Evolutionary conservation across 2,113 vertebrate species (phyloP), one percentile per base, ranked within the genome.

Genomic region (Seriola quinqueradiata): DNA sequence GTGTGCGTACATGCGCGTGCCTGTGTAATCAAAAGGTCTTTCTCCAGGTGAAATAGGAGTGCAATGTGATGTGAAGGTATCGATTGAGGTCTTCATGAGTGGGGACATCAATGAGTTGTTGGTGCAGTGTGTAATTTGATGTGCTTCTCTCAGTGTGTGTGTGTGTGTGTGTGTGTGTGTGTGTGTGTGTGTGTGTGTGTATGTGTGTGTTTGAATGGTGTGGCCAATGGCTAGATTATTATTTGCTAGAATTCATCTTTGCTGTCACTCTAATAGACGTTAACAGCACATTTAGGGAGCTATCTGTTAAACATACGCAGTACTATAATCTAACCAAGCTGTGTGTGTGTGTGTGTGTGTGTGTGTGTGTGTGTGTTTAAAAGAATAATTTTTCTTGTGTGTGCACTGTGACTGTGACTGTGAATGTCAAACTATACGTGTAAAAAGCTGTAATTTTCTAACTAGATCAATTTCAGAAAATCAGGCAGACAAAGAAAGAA

Each of bases 51-150:
- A 84, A 89, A 88, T 50, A 48, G 65, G 21, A 77, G 73, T 76
- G 75, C 82, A 79, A 79, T 86, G 80, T 67, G 70, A 89, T 87
- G 81, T 87, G 77, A 90, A 83, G 19, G 66, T 87, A 93, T 91
- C 8, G 55, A 90, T 74, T 82, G 48, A 67, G 46, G 65, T 82
- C 72, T 70, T 91, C 58, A 86, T 71, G 25, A 77, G 28, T 25
- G 1, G 21, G 4, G 60, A 70, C 67, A 69, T 40, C 54, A 81
- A 67, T 67, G 48, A 90, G 32, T 74, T 28, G 9, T 73, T 77
- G 60, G 23, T 34, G 17, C n/a, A 73, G 72, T 67, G 81, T 57
- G 61, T 70, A 73, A 82, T 89, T 79, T 75, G 38, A 82, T 73
- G 54, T 42, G 60, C n/a, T 65, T 68, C 14, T 66, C n/a, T 58